Base-by-base conservation (phyloP, 2,797 vertebrate genomes). In the Xiphorhynchus erythropygius region DNA sequence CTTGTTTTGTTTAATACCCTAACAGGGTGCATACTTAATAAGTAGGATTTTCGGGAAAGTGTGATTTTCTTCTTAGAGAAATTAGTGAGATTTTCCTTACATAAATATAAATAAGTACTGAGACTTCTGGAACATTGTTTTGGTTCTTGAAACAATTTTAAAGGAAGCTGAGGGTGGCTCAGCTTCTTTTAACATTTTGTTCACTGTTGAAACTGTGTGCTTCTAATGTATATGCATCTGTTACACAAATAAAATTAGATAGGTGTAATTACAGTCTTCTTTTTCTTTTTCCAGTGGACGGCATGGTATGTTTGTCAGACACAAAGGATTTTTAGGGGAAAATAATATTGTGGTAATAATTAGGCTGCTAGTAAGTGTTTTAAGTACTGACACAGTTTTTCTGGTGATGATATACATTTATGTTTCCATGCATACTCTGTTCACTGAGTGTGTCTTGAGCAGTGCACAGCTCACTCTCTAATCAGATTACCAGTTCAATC, bases 401-500 rank as follows among this genome's bases (percentile, higher is more conserved):
- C 30, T 63, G 14, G 25, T 42, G 4, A n/a, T 65, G 17, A 18
- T 59, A 44, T 5, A 2, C 27, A 18, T 37, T 18, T 35, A 47
- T 65, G 44, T 67, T 71, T 83, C 25, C 39, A 5, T 68, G 46
- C 18, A 23, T 71, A 42, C 16, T 68, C 10, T 84, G 21, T 85
- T 77, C 49, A 53, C 18, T 33, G 5, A 69, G 15, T 57, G 5
- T 23, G 11, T 46, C 78, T 56, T 91, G 60, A 77, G 47, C 41
- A 63, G 22, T 24, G 18, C 44, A 28, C 27, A 50, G 39, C 11
- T 68, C 22, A 21, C 64, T 94, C 68, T 71, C 30, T 93, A 94
- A 94, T 86, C n/a, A 2, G 89, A 95, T 92, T 93, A 63, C 67
- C 77, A 49, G 37, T 71, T 86, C 50, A 94, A 71, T 85, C 42